phyloP scores from a whole-genome alignment of 2,797 vertebrate species.

The Gymnothorax javanicus region DNA sequence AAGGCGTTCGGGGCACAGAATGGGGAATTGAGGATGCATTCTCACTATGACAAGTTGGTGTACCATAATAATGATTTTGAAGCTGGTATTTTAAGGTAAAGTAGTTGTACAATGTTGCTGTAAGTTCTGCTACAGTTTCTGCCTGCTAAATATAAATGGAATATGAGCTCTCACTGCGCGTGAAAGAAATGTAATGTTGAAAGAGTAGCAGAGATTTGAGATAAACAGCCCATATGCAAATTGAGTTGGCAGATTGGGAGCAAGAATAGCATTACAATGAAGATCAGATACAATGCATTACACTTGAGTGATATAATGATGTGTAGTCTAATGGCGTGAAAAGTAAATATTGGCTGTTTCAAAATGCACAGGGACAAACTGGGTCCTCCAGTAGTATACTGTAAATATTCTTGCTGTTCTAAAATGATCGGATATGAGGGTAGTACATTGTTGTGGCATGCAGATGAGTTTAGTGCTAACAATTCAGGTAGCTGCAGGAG shows the following conservation, averaged over 20 bases:
- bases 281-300: background rate
- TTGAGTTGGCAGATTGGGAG: background rate
- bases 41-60: no score
- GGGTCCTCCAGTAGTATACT: background rate
- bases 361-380: slow-evolving; percentile 24
- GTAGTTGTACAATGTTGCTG: no score
- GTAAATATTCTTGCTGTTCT: background rate
- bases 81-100: no score
- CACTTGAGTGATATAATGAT: background rate
- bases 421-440: background rate
- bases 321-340: background rate
- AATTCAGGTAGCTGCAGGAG: slow-evolving; percentile 45
- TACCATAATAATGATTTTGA: no score
- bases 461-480: slow-evolving; percentile 29
- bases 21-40: no score
- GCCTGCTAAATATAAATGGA: background rate
- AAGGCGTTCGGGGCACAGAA: no score
- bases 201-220: background rate
- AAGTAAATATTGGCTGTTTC: background rate
- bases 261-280: slow-evolving; percentile 20
- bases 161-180: background rate
- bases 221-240: background rate
- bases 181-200: background rate
- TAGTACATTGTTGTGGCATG: background rate
- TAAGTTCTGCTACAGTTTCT: no score